Base-by-base conservation (phyloP, 2,888 invertebrate genomes). In the Cylindroiulus punctatus region DNA sequence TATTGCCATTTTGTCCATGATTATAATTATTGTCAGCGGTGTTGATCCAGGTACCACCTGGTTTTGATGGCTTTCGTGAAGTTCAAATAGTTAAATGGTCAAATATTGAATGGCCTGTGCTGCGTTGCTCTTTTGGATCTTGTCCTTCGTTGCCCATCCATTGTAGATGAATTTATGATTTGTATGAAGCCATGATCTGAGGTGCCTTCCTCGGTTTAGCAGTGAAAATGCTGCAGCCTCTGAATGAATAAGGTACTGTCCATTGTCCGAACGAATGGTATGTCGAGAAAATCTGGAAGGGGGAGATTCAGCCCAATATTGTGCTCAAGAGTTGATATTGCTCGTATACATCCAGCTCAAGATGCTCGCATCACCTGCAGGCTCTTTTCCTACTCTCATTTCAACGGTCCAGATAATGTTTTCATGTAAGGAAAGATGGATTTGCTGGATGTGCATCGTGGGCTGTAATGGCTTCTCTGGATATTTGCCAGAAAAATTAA, bases 401-500 rank as follows among this genome's bases (percentile, higher is more conserved):
- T 76, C 76, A 76, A 76, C 76, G 76, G 30, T 26, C 76, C 17
- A 76, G 76, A 76, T 76, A 76, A 30, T 76, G 76, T 76, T 76
- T 76, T 76, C 12, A 14, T 30, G 76, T 30, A 30, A 30, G 76
- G 76, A 76, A 76, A 76, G 76, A 76, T 76, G 30, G 30, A 76
- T 30, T 76, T 76, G 30, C 14, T 14, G 30, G 10, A 30, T 76
- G 30, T 76, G 30, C 26, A 26, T 76, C 76, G 30, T 14, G 26
- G 76, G 30, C 14, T 30, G 17, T 30, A 30, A 76, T 76, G 76
- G 76, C 30, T 30, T 76, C 76, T 76, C 5, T 76, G 76, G 76
- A 76, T 76, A 76, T 76, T 76, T 76, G 76, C 76, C 76, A 76
- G 76, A 76, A 76, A 76, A 76, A 76, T 76, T 76, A 76, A 76